Evolutionary conservation across 2,888 invertebrate species (phyloP).

Genomic region (Fragum fragum): DNA sequence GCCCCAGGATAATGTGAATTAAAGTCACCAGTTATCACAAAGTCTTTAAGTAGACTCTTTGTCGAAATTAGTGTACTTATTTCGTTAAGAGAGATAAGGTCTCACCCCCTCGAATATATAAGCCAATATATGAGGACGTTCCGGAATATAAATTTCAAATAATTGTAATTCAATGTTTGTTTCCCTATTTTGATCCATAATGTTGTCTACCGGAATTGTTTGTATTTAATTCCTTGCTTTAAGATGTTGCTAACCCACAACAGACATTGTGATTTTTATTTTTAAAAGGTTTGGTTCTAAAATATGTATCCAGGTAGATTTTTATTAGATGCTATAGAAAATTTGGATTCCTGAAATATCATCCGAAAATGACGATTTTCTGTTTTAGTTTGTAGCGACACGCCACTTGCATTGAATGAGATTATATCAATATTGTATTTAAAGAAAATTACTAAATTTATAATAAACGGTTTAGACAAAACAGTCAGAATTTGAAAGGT

Average conservation of each 20-base stretch:
- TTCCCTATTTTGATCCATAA: constrained; percentile 10
- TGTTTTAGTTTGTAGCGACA: background rate
- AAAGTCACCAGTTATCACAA: too few relatives aligned
- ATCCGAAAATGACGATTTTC: background rate
- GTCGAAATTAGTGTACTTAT: background rate
- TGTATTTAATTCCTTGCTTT: background rate
- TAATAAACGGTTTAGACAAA: too few relatives aligned
- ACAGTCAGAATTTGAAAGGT: background rate
- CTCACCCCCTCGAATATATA: too few relatives aligned
- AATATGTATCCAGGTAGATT: background rate
- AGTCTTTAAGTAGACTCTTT: background rate
- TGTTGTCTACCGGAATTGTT: background rate
- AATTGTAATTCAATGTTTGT: constrained; percentile 2
- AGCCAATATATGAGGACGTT: background rate
- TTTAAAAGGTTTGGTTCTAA: background rate
- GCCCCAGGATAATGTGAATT: constrained; percentile 29
- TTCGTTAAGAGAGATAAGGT: background rate
- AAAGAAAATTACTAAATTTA: background rate
- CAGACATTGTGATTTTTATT: too few relatives aligned
- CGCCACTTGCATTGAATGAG: background rate
- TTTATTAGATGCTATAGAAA: background rate
- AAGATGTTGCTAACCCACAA: too few relatives aligned
- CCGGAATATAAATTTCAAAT: constrained; percentile 2
- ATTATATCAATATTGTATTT: background rate
- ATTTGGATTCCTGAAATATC: constrained; percentile 10